Base-by-base conservation (phyloP, 2,888 invertebrate genomes). In the Napeogenes inachia region DNA sequence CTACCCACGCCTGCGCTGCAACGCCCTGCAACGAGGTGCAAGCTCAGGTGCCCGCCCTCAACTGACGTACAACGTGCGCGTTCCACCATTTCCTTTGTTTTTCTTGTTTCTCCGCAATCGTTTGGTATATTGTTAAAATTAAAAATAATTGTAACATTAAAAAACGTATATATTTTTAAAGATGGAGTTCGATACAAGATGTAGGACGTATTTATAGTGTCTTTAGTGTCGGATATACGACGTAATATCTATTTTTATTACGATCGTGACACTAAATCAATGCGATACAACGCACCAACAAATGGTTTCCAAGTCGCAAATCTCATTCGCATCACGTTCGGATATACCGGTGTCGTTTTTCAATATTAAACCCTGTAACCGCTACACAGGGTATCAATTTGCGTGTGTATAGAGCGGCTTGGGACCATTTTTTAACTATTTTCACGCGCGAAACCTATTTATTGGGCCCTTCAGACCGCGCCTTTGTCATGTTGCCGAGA, bases 391-490 rank as follows among this genome's bases (percentile, higher is more conserved):
- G 75, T 73, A 66, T 67, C 76, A 76, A 81, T 80, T 82, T 75
- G 75, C 74, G 67, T 75, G 75, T 76, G 75, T 71, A 70, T 71
- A 69, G 61, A 63, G 64, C 63, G 70, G 68, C 70, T 68, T 66
- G 68, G 75, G 72, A 71, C 73, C 76, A 80, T 83, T 85, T 87
- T 87, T 87, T 83, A 83, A 86, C 85, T 84, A 85, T 86, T 85
- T 85, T 83, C 84, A 82, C 82, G 82, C 80, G 78, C 73, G 70
- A 72, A 77, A 77, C 79, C 81, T 86, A 87, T 87, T 87, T 88
- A 89, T 89, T 84, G 87, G 84, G 71, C 85, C 85, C 85, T 78
- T 83, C 76, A 85, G 85, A 82, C 88, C 88, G 87, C 88, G 88
- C 89, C 87, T 89, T 89, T 89, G 84, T 87, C 86, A 83, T 89